These are phyloP conservation scores for Lottia scabra DNA, from an alignment of 2,888 invertebrate genomes.

Conservation along the genomic window DNA sequence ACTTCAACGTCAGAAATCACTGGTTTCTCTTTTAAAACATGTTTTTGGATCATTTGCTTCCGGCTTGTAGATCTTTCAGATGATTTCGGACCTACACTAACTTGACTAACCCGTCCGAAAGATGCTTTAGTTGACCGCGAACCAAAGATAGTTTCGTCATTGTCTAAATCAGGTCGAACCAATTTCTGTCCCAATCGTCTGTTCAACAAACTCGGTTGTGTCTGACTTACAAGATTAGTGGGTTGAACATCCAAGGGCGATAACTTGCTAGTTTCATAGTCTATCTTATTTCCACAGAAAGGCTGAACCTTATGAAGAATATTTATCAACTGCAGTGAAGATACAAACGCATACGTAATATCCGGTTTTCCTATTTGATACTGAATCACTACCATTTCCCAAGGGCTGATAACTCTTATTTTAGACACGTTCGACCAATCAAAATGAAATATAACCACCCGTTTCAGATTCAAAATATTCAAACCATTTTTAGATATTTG, in stretches of 20 bases:
- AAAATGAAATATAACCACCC: constrained; percentile 43
- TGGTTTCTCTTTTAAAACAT: constrained; percentile 14
- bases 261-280: no score
- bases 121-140: not conserved
- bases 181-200: no score
- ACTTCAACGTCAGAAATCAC: constrained; percentile 47
- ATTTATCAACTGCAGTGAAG: constrained; percentile 37
- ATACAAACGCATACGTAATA: constrained; percentile 38
- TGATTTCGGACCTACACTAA: no score
- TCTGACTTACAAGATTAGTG: no score
- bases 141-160: constrained; percentile 2
- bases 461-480: no score
- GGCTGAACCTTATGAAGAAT: not conserved
- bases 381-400: constrained; percentile 43
- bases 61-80: not conserved
- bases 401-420: constrained; percentile 45
- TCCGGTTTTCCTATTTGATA: constrained; percentile 49
- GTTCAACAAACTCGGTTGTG: no score
- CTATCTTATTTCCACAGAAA: no score
- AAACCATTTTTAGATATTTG: no score
- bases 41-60: not conserved
- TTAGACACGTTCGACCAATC: constrained; percentile 42
- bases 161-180: no score
- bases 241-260: no score
- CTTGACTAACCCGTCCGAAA: not conserved